Conservation (phyloP, 1,140 invertebrate genomes). For the Platorchestia sp. region DNA sequence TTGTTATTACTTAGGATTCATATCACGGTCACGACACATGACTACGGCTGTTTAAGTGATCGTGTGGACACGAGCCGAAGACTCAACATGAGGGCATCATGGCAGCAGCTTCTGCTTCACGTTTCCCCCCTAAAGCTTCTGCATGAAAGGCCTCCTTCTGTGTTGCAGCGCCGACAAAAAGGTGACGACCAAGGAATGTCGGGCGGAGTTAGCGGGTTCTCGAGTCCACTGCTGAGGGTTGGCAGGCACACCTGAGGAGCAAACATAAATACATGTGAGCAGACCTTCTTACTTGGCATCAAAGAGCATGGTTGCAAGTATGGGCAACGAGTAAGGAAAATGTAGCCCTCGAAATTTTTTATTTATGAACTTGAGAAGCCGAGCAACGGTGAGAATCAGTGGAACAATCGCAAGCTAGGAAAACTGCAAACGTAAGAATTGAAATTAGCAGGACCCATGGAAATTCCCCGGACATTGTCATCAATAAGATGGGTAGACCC, state of each 20-base stretch:
- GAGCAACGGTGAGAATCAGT: too few relatives aligned
- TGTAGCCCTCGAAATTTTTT: too few relatives aligned
- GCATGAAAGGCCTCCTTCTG: not conserved
- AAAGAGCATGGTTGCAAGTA: not conserved
- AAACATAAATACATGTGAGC: conserved; percentile 23
- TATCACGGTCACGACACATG: conserved; percentile 51
- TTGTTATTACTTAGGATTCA: conserved; percentile 2
- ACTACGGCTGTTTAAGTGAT: conserved; percentile 46
- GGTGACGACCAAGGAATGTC: not conserved
- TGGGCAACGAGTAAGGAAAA: not conserved
- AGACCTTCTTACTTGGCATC: not conserved
- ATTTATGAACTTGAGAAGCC: too few relatives aligned
- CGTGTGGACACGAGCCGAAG: conserved; percentile 45
- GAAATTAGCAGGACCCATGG: too few relatives aligned
- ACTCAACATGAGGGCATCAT: conserved; percentile 48
- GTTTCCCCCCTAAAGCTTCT: not conserved
- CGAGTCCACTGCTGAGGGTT: not conserved
- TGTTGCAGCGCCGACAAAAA: not conserved
- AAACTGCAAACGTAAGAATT: not conserved
- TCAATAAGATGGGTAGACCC: too few relatives aligned
- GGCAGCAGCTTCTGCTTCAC: not conserved
- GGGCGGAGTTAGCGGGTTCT: not conserved
- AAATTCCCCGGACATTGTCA: too few relatives aligned
- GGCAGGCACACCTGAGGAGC: not conserved
- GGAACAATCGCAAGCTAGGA: not conserved